Conservation (phyloP, 2,888 invertebrate species). For the Pocota personata region DNA sequence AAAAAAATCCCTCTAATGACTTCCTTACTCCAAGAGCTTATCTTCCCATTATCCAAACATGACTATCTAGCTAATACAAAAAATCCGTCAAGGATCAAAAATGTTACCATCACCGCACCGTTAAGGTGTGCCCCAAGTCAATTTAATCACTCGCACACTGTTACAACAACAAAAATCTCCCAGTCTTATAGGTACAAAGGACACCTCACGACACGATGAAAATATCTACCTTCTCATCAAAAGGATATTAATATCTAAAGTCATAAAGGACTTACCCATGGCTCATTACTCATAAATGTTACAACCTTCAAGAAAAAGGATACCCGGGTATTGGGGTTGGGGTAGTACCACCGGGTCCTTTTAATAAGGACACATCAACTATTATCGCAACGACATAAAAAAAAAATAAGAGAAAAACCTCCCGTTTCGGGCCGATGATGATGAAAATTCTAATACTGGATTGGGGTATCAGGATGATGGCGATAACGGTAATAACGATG, state of each 20-base stretch:
- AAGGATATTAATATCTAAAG: conserved; percentile 69
- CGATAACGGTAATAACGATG: conserved; percentile 69
- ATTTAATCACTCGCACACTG: conserved; percentile 59
- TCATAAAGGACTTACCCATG: conserved; percentile 73
- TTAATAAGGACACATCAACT: conserved; percentile 67
- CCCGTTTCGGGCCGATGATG: conserved; percentile 58
- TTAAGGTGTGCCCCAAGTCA: conserved; percentile 63
- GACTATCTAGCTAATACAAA: conserved; percentile 43
- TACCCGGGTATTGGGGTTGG: conserved; percentile 7
- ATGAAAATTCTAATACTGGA: conserved; percentile 42
- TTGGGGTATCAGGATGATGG: conserved; percentile 45
- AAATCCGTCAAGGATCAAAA: conserved; percentile 53
- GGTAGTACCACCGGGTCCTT: conserved; percentile 11
- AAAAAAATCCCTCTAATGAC: conserved; percentile 37
- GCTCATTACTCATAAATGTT: conserved; percentile 74
- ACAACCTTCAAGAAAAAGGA: conserved; percentile 67
- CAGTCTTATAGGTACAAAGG: conserved; percentile 6
- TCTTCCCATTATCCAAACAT: conserved; percentile 66
- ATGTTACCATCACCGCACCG: conserved; percentile 20
- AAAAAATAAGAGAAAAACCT: conserved; percentile 11
- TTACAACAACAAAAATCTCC: not conserved
- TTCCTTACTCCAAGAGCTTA: conserved; percentile 58
- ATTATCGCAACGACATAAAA: conserved; percentile 57
- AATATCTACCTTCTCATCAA: conserved; percentile 57
- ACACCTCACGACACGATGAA: conserved; percentile 13